Percentiles rank a stretch among this genome's conserved stretches.
Conservation (phyloP, 2,797 vertebrate species). For the Coregonus ussuriensis region DNA sequence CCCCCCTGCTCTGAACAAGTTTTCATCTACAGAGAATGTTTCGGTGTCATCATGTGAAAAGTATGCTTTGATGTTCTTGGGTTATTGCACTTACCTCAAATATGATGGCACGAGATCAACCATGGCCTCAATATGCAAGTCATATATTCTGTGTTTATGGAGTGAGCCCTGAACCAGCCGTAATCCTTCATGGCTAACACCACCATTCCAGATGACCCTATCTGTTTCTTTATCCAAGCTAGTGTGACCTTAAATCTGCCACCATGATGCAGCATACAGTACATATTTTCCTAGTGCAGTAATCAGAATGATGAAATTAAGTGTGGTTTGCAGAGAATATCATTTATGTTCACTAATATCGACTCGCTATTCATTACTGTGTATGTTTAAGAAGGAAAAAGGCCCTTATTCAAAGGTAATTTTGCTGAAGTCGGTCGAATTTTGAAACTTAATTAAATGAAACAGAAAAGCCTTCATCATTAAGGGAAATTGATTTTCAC, state of each 20-base stretch:
- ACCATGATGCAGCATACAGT: not conserved
- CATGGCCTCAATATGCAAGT: not conserved
- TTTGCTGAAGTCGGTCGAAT: slow-evolving; percentile 21
- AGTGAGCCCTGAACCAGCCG: not conserved
- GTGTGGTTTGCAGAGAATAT: slow-evolving; percentile 40
- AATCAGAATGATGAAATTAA: slow-evolving; percentile 29
- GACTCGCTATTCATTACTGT: slow-evolving; percentile 32
- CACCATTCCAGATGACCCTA: not conserved
- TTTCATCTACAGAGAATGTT: not conserved
- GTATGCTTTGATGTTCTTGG: not conserved
- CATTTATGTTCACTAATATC: slow-evolving; percentile 33
- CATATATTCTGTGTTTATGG: not conserved
- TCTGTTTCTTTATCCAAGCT: not conserved
- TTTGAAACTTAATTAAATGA: slow-evolving; percentile 62
- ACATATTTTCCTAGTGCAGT: slow-evolving; percentile 4
- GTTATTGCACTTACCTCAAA: not conserved
- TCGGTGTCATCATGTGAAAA: not conserved
- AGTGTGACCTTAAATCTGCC: not conserved
- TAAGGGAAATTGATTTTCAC: slow-evolving; percentile 62
- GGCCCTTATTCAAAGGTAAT: slow-evolving; percentile 31
- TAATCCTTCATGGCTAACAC: no score
- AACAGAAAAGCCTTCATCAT: slow-evolving; percentile 52
- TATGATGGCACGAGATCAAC: not conserved
- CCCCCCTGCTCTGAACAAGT: not conserved
- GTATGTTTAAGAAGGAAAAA: slow-evolving; percentile 9